Percentiles rank a stretch among this genome's conserved stretches.
phyloP scores from a whole-genome alignment of 2,888 invertebrate species.

The Tuberolachnus salignus region DNA sequence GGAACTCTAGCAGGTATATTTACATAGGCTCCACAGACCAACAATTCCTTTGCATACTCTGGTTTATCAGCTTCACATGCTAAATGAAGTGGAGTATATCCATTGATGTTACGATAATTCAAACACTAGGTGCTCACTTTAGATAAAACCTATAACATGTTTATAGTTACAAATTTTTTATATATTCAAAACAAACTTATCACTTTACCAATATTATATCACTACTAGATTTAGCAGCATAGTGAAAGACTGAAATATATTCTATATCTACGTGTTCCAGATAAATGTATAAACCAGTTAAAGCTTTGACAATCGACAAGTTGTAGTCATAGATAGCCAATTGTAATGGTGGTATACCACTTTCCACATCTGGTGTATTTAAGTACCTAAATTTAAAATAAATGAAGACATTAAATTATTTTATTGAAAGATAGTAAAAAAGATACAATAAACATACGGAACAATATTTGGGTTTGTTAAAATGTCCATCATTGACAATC shows the following conservation, averaged over 20 bases:
- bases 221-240: conserved; percentile 81
- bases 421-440: too few species aligned
- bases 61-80: conserved; percentile 83
- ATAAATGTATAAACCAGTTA: conserved; percentile 62
- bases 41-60: conserved; percentile 83
- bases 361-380: conserved; percentile 72
- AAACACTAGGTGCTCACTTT: conserved; percentile 64
- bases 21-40: conserved; percentile 85
- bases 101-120: conserved; percentile 80
- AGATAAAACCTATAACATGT: conserved; percentile 63
- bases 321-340: conserved; percentile 59
- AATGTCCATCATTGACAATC: conserved; percentile 76
- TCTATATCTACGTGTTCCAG: conserved; percentile 75
- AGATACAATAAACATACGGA: conserved; percentile 57
- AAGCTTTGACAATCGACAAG: conserved; percentile 58
- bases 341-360: conserved; percentile 84
- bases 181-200: background rate
- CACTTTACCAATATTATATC: conserved; percentile 79
- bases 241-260: conserved; percentile 86
- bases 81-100: conserved; percentile 84
- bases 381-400: conserved; percentile 66
- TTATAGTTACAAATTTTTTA: background rate
- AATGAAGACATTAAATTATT: too few species aligned
- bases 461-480: conserved; percentile 73
- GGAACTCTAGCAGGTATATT: conserved; percentile 64